Evolutionary conservation across 1,140 invertebrate genomes (phyloP).

Genomic region (Cheumatopsyche charites): DNA sequence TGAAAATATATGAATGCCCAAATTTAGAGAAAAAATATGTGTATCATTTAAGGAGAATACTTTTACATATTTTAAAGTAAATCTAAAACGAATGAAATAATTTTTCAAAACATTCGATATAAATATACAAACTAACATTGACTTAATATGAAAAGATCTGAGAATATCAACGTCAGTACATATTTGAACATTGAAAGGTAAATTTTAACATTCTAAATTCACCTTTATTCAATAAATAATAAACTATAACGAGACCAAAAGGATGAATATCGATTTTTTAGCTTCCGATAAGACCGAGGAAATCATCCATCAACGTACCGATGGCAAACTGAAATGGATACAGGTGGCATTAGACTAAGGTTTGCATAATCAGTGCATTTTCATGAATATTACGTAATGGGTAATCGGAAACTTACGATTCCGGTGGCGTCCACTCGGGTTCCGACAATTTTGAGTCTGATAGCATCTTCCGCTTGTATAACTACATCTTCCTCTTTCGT

Average conservation of each 20-base stretch:
- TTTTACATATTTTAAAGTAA: too few species aligned
- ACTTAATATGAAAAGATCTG: too few species aligned
- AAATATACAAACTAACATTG: too few species aligned
- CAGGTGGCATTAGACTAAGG: slow-evolving; percentile 31
- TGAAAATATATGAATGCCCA: too few species aligned
- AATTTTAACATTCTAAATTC: too few species aligned
- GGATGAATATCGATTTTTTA: slow-evolving; percentile 41
- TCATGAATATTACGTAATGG: slow-evolving; percentile 26
- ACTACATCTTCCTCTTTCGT: slow-evolving; percentile 98
- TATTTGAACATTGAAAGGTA: too few species aligned
- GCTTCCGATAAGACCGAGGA: slow-evolving; percentile 75
- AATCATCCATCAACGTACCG: slow-evolving; percentile 98
- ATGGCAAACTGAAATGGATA: slow-evolving; percentile 88
- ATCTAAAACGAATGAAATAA: too few species aligned
- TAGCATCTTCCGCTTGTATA: slow-evolving; percentile 98
- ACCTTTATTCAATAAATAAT: too few species aligned
- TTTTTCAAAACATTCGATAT: too few species aligned
- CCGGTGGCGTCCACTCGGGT: slow-evolving; percentile 95
- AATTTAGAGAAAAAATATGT: too few species aligned
- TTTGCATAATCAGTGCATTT: neutral
- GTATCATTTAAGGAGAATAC: too few species aligned
- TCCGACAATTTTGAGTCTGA: slow-evolving; percentile 97
- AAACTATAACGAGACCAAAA: neutral
- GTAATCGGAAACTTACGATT: slow-evolving; percentile 82
- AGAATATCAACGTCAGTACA: too few species aligned